These are phyloP conservation scores for Ophiodon elongatus DNA, from an alignment of 2,113 vertebrate genomes.

Conservation along the genomic window DNA sequence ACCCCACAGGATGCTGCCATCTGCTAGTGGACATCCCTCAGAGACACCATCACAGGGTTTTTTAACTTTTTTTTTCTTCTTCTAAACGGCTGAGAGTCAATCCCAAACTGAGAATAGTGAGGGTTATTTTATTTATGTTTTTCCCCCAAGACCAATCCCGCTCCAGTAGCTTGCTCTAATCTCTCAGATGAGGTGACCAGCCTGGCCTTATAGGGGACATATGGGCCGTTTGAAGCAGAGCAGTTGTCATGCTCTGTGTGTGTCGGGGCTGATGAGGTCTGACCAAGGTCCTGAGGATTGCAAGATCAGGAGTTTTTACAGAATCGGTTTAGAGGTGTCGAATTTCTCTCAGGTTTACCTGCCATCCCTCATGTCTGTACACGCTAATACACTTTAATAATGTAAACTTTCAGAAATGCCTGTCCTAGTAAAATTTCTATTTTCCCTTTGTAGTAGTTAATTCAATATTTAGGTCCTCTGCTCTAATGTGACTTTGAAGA, in stretches of 20 bases:
- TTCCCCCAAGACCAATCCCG: background rate
- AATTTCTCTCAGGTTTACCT: conserved; percentile 28
- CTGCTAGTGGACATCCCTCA: conserved; percentile 51
- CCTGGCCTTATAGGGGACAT: conserved; percentile 35
- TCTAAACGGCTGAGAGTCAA: conserved; percentile 24
- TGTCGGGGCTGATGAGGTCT: conserved; percentile 61
- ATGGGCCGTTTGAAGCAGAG: conserved; percentile 38
- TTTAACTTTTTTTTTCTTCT: background rate
- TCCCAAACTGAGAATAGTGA: conserved; percentile 31
- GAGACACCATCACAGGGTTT: conserved; percentile 44
- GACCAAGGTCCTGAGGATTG: conserved; percentile 52
- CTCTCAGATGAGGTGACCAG: conserved; percentile 42
- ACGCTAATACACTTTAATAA: background rate
- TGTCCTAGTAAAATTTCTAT: background rate
- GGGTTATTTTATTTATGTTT: background rate
- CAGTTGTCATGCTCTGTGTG: conserved; percentile 42
- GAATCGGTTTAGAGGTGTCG: conserved; percentile 44
- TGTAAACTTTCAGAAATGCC: background rate
- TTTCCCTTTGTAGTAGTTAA: background rate
- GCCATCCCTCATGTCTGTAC: background rate
- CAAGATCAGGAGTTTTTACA: conserved; percentile 62
- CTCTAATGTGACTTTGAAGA: background rate
- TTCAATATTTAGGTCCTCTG: background rate
- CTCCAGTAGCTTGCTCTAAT: conserved; percentile 55
- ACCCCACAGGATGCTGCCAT: conserved; percentile 47